These are phyloP conservation scores for Heliconius melpomene DNA, from an alignment of 1,140 invertebrate species.

Conservation along the genomic window DNA sequence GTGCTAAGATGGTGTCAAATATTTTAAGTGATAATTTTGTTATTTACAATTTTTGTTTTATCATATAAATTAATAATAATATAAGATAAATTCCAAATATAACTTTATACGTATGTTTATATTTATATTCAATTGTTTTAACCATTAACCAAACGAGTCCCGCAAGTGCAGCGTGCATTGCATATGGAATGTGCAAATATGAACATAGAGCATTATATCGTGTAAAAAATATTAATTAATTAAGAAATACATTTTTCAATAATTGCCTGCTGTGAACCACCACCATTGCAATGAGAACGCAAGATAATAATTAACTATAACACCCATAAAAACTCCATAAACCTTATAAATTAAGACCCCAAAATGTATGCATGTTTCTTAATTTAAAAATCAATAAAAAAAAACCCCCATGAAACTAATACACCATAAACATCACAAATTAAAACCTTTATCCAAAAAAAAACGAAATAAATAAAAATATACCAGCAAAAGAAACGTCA, in stretches of 20 bases:
- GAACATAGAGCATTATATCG: not conserved
- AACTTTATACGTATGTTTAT: too few relatives aligned
- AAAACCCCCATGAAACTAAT: not conserved
- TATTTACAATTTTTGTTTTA: not conserved
- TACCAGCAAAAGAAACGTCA: conserved; percentile 69
- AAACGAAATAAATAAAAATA: conserved; percentile 38
- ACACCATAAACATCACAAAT: not conserved
- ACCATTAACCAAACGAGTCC: conserved; percentile 8
- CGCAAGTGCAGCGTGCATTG: conserved; percentile 30
- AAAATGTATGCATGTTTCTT: too few relatives aligned
- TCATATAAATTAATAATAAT: not conserved
- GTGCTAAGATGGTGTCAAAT: not conserved
- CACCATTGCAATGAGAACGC: not conserved
- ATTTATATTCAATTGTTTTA: conserved; percentile 15
- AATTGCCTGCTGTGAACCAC: not conserved
- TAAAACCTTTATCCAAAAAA: conserved; percentile 39
- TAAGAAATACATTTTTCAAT: not conserved
- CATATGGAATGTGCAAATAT: conserved; percentile 29
- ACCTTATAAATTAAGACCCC: conserved; percentile 8
- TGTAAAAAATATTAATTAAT: not conserved
- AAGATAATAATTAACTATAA: conserved; percentile 42
- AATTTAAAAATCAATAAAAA: too few relatives aligned
- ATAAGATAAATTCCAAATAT: too few relatives aligned
- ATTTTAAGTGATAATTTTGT: not conserved
- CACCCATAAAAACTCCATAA: conserved; percentile 8